Evolutionary conservation across 2,113 vertebrate species (phyloP).

Genomic region (Callithrix jacchus): DNA sequence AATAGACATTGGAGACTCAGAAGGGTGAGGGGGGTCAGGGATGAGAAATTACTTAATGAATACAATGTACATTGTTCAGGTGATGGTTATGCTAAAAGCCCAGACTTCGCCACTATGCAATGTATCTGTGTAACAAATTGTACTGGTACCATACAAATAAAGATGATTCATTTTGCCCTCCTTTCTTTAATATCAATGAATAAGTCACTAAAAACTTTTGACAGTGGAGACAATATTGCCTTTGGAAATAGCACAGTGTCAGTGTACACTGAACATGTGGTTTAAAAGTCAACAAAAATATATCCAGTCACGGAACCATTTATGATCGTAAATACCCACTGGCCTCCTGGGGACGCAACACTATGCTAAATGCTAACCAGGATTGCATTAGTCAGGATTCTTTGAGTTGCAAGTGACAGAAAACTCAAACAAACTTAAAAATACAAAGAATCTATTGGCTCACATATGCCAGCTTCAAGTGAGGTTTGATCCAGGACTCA

Average conservation of each 20-base stretch:
- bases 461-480: not conserved
- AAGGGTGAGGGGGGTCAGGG: not conserved
- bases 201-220: constrained; percentile 22
- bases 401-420: not conserved
- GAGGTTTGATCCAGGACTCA: not conserved
- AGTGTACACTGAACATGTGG: constrained; percentile 3
- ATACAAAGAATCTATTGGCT: not conserved
- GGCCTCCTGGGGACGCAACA: not conserved
- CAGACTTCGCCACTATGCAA: not conserved
- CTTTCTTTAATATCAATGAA: constrained; percentile 45
- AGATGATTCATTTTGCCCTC: constrained; percentile 2
- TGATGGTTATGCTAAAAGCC: not conserved
- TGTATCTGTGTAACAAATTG: no score
- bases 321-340: not conserved
- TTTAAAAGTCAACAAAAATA: constrained; percentile 49
- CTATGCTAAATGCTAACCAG: not conserved
- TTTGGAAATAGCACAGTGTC: constrained; percentile 31
- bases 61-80: not conserved
- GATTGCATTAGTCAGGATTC: not conserved
- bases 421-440: constrained; percentile 18
- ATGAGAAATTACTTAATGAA: not conserved
- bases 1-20: not conserved
- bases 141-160: no score
- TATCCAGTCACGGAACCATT: not conserved
- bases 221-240: constrained; percentile 11